A percentile compares a stretch with the other conserved stretches of the same genome.
Evolutionary conservation across 2,113 vertebrate species (phyloP).

Genomic region (Crocuta crocuta): DNA sequence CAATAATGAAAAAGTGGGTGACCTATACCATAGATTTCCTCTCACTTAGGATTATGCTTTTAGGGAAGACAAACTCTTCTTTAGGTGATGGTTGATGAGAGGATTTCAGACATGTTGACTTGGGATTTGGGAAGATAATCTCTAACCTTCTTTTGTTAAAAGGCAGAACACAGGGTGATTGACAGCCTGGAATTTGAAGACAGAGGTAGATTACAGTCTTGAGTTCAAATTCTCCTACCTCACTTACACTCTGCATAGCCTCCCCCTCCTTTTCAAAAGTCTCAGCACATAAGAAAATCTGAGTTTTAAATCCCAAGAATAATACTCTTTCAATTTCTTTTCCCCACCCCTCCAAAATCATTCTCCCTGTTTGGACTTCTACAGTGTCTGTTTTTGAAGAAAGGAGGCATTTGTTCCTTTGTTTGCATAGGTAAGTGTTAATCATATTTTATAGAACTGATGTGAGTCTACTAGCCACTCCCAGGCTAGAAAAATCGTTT

Average conservation of each 20-base stretch:
- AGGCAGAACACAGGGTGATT: not conserved
- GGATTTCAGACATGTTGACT: not conserved
- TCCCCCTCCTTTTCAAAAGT: not conserved
- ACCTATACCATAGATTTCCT: not conserved
- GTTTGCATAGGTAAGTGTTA: not conserved
- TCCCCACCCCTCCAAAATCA: too few species aligned
- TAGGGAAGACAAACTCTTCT: not conserved
- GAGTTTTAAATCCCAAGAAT: not conserved
- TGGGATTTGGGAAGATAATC: not conserved
- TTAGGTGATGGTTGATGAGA: not conserved
- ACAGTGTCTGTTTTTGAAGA: not conserved
- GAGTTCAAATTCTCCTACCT: not conserved
- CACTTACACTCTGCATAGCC: not conserved
- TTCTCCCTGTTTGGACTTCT: not conserved
- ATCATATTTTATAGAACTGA: not conserved
- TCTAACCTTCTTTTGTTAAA: not conserved
- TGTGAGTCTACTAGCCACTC: too few species aligned
- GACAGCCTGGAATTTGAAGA: not conserved
- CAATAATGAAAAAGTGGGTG: not conserved
- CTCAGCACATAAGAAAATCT: not conserved
- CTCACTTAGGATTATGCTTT: not conserved
- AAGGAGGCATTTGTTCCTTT: not conserved
- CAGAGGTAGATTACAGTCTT: not conserved
- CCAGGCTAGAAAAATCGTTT: not conserved
- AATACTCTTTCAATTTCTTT: not conserved